Percentiles rank a stretch among this genome's conserved stretches.
Evolutionary conservation across 2,113 vertebrate species (phyloP).

Genomic region (Ursus arctos): DNA sequence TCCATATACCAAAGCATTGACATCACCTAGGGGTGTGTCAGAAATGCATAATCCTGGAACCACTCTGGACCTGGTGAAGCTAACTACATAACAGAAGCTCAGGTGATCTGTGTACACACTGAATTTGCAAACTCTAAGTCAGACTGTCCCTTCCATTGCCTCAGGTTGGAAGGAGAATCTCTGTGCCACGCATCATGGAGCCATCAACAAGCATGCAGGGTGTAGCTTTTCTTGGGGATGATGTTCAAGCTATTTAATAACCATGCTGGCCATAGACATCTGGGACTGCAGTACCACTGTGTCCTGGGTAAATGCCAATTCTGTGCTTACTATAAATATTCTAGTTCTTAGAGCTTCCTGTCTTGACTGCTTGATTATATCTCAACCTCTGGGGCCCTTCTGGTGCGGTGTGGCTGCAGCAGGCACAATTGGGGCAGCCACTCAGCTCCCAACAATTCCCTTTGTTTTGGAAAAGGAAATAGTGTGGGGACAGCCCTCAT

Average conservation of each 20-base stretch:
- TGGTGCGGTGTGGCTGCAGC: neutral
- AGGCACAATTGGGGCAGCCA: neutral
- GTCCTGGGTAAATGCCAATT: neutral
- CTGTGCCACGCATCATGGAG: neutral
- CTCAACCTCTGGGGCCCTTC: neutral
- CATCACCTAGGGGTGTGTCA: neutral
- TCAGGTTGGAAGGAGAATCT: neutral
- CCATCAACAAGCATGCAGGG: neutral
- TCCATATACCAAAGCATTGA: neutral
- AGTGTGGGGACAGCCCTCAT: neutral
- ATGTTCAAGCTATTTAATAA: neutral
- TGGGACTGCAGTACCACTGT: accelerated
- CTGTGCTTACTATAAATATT: neutral
- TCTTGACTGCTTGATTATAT: neutral
- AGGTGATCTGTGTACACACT: neutral
- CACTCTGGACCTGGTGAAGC: neutral
- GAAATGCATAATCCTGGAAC: neutral
- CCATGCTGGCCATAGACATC: neutral
- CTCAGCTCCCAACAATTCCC: neutral
- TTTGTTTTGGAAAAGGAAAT: neutral
- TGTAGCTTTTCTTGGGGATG: neutral
- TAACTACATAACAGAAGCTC: neutral
- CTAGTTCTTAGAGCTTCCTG: neutral
- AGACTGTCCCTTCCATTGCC: neutral
- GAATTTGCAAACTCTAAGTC: neutral